Evolutionary conservation across 2,888 invertebrate genomes (phyloP), one percentile per base, ranked within the genome.

Genomic region (Pharmacophagus antenor): DNA sequence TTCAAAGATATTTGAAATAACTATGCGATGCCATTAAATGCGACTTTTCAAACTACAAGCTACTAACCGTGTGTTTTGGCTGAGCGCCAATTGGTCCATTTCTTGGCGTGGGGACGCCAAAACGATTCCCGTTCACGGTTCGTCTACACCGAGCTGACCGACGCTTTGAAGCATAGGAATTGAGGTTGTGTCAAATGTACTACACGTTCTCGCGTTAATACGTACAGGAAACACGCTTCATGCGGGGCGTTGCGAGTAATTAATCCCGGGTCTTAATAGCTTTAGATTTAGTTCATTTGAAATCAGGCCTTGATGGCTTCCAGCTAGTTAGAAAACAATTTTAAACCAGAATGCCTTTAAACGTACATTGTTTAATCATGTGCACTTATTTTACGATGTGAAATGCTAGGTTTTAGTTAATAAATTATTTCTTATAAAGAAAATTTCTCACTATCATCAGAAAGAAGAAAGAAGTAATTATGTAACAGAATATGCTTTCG

Each of bases 121-220:
- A 82, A 80, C 82, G 84, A 85, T 87, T 80, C 80, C 80, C 73
- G 85, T 86, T 85, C 85, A 84, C 83, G 84, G 84, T 83, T 86
- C 86, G 80, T 84, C 79, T 84, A 78, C 76, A 75, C 76, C 75
- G 75, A 72, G 72, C 80, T 81, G 83, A 80, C 81, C 79, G 76
- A 79, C 77, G 80, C 85, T 85, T 85, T 84, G 82, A 85, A 78
- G 82, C 83, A 74, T 74, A 72, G 75, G 73, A 78, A 85, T 84
- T 76, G 81, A 82, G 85, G 83, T 84, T 85, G 57, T 65, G 61
- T 65, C 64, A 84, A 80, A 82, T 77, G 75, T 76, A 74, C 72
- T 67, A 70, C 70, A 70, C 67, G 67, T 71, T 62, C 70, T 70
- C 71, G 67, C 65, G 66, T 65, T 70, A 72, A 62, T 65, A 61